A percentile compares a stretch with the other conserved stretches of the same genome.
These are phyloP conservation scores for Cepaea nemoralis DNA, from an alignment of 1,140 invertebrate species.

Conservation along the genomic window DNA sequence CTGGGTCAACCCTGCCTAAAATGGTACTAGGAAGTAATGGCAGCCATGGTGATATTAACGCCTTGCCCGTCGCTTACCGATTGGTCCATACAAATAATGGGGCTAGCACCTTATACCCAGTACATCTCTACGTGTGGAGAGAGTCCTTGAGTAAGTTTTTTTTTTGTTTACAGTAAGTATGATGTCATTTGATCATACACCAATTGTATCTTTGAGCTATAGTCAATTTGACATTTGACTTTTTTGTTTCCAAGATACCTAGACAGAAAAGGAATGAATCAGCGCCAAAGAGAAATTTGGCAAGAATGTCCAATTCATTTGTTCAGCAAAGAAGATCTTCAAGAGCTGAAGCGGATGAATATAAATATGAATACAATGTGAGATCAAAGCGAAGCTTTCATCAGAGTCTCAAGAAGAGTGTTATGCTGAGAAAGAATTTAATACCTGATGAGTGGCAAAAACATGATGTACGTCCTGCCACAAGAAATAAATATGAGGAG, in stretches of 20 bases:
- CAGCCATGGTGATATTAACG: too few relatives aligned
- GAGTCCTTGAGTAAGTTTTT: too few relatives aligned
- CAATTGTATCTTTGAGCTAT: not conserved
- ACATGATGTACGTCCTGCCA: not conserved
- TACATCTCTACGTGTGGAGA: too few relatives aligned
- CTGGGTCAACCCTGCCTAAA: too few relatives aligned
- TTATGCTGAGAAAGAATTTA: not conserved
- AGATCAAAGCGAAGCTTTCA: not conserved
- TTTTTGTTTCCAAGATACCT: constrained; percentile 28
- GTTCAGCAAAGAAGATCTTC: not conserved
- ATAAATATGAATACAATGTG: not conserved
- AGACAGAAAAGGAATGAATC: not conserved
- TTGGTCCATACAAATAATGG: too few relatives aligned
- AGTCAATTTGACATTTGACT: not conserved
- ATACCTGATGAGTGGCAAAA: not conserved
- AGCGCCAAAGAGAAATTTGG: not conserved
- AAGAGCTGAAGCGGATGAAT: not conserved
- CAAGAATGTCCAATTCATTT: not conserved
- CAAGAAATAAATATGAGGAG: not conserved
- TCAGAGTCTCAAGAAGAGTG: not conserved
- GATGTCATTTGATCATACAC: too few relatives aligned
- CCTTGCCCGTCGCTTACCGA: too few relatives aligned
- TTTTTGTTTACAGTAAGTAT: too few relatives aligned
- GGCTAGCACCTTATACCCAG: too few relatives aligned
- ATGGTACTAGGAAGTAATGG: too few relatives aligned